These are phyloP conservation scores for Cydia strobilella DNA, from an alignment of 1,140 invertebrate genomes.

Conservation along the genomic window DNA sequence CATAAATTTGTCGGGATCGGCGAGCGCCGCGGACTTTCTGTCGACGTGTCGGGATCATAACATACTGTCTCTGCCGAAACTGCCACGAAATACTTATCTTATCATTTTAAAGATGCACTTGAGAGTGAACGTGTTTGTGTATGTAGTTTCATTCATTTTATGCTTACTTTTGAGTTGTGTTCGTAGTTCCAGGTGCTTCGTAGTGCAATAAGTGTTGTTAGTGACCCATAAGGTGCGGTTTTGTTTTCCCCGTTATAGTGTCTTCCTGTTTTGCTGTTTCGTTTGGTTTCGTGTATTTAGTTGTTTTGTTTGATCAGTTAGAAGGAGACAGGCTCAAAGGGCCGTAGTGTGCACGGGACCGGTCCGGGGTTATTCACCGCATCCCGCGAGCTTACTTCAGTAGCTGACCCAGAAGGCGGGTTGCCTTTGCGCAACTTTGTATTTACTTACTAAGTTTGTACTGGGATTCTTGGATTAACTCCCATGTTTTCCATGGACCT, in stretches of 20 bases:
- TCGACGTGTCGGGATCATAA: conserved; percentile 31
- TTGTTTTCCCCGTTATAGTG: conserved; percentile 22
- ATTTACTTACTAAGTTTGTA: background rate
- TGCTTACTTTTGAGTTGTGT: background rate
- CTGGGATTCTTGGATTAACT: background rate
- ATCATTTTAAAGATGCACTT: conserved; percentile 15
- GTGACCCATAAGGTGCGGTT: conserved; percentile 10
- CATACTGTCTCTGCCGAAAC: conserved; percentile 11
- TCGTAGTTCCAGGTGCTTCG: background rate
- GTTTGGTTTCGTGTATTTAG: conserved; percentile 4
- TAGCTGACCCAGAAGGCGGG: conserved; percentile 5
- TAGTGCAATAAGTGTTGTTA: conserved; percentile 6
- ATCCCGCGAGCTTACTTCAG: conserved; percentile 19
- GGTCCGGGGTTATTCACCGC: conserved; percentile 30
- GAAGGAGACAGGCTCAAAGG: conserved; percentile 5
- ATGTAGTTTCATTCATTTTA: background rate
- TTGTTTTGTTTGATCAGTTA: background rate
- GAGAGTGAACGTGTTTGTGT: conserved; percentile 30
- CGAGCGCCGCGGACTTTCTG: background rate
- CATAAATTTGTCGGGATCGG: background rate
- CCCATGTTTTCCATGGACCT: background rate
- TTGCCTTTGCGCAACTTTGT: background rate
- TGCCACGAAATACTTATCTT: conserved; percentile 24
- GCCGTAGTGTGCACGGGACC: conserved; percentile 11
- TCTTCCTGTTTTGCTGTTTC: conserved; percentile 20